Percentiles rank a stretch among this genome's conserved stretches.
Evolutionary conservation across 2,888 invertebrate species (phyloP).

Genomic region (Sinohyriopsis cumingii): DNA sequence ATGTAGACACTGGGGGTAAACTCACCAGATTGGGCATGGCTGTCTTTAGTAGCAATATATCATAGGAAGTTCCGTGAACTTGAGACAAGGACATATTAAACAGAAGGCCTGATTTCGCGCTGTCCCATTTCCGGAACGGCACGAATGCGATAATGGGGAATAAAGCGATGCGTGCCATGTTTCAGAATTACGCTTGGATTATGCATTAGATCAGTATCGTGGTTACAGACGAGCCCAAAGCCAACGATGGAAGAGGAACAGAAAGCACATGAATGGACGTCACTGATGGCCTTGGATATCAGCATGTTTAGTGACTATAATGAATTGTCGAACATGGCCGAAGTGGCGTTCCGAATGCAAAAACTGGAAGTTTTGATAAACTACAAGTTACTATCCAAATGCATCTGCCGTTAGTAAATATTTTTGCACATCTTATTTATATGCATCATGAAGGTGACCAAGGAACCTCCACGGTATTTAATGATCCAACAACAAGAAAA

Average conservation of each 20-base stretch:
- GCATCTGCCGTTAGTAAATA: conserved; percentile 40
- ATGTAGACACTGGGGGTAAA: conserved; percentile 32
- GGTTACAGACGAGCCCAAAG: conserved; percentile 65
- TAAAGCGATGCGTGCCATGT: conserved; percentile 32
- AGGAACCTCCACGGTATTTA: too few species aligned
- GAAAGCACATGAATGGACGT: conserved; percentile 55
- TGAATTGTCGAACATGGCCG: conserved; percentile 57
- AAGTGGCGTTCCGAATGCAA: conserved; percentile 38
- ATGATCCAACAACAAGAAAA: too few species aligned
- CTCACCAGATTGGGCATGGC: conserved; percentile 36
- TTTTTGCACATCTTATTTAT: neutral
- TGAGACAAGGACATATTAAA: conserved; percentile 13
- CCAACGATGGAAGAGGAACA: conserved; percentile 39
- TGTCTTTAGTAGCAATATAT: conserved; percentile 37
- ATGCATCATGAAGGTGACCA: too few species aligned
- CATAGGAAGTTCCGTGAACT: conserved; percentile 19
- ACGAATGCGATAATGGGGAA: conserved; percentile 44
- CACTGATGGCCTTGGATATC: conserved; percentile 67
- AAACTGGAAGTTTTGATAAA: conserved; percentile 35
- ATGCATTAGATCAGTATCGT: conserved; percentile 69
- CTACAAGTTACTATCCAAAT: conserved; percentile 30
- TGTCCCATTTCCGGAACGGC: conserved; percentile 35
- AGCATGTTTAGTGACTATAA: conserved; percentile 59
- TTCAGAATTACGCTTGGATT: conserved; percentile 28
- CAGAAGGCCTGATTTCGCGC: conserved; percentile 6